phyloP scores from a whole-genome alignment of 2,113 vertebrate genomes.

The Chunga burmeisteri region DNA sequence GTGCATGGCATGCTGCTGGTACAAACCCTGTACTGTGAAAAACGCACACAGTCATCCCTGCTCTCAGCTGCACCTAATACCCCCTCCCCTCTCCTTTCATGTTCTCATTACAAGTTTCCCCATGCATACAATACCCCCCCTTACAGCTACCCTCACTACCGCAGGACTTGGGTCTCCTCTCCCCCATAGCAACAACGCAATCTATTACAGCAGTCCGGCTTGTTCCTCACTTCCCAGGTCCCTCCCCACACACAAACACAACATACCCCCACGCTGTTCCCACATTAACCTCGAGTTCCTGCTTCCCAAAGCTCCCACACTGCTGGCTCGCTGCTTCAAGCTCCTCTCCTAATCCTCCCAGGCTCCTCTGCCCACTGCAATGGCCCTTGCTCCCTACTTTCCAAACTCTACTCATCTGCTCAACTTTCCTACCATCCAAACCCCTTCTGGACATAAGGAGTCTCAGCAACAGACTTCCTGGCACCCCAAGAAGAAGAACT shows the following conservation, averaged over 20 bases:
- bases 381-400: neutral
- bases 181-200: neutral
- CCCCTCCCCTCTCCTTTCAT: neutral
- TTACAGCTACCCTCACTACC: neutral
- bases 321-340: neutral
- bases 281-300: constrained; percentile 31
- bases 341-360: neutral
- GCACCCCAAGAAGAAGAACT: neutral
- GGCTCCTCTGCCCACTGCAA: neutral
- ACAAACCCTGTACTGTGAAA: neutral
- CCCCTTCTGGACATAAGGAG: neutral
- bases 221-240: neutral
- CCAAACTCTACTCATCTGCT: neutral
- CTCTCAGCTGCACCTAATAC: neutral
- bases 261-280: constrained; percentile 10
- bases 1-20: neutral
- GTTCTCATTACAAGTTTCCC: neutral
- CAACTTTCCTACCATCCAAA: neutral
- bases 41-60: neutral
- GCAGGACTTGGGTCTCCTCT: neutral
- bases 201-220: neutral
- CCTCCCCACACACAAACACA: neutral
- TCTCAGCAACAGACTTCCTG: neutral
- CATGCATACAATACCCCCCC: neutral
- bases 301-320: constrained; percentile 54